Base-by-base conservation (phyloP, 1,140 invertebrate species). In the Eueides isabella region DNA sequence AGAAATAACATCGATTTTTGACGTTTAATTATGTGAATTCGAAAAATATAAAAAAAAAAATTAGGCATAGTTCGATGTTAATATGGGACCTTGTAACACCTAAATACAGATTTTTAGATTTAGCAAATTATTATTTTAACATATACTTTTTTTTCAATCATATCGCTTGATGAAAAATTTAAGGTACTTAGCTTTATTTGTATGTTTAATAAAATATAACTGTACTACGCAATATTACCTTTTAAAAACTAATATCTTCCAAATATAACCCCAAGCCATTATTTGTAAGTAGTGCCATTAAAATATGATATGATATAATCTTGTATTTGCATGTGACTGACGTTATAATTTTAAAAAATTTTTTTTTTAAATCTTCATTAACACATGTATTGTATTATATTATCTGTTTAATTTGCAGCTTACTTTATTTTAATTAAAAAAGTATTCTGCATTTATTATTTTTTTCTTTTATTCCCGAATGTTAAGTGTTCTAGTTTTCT, bases 211-310 rank as follows among this genome's bases (percentile, higher is more conserved):
- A 26, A 55, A 55, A 55, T 23, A 48, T 48, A 61, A 63, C 61
- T 29, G 30, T 31, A n/a, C 14, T 63, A 63, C 19, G 28, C 61
- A 63, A 63, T 30, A 31, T n/a, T 61, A 61, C 66, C 26, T 61
- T 61, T 23, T 55, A 38, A 55, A 23, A 68, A 63, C 29, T 14
- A 31, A 41, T 72, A 78, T 76, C 80, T 83, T 83, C 81, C 81
- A 83, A 72, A 31, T 33, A 68, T 67, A 78, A 76, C 81, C 76
- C 77, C 77, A 80, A 79, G 66, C 72, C 68, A 79, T 74, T 73
- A 72, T 61, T 61, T 74, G 35, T 74, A 69, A 67, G 65, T 74
- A 80, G 79, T 81, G 79, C 79, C 79, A 81, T 81, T 74, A 71
- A 73, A 64, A 70, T 61, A 68, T 23, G 12, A 28, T 44, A 55